A percentile compares a stretch with the other conserved stretches of the same genome.
phyloP scores from a whole-genome alignment of 1,140 invertebrate species.

The Brachionus plicatilis region DNA sequence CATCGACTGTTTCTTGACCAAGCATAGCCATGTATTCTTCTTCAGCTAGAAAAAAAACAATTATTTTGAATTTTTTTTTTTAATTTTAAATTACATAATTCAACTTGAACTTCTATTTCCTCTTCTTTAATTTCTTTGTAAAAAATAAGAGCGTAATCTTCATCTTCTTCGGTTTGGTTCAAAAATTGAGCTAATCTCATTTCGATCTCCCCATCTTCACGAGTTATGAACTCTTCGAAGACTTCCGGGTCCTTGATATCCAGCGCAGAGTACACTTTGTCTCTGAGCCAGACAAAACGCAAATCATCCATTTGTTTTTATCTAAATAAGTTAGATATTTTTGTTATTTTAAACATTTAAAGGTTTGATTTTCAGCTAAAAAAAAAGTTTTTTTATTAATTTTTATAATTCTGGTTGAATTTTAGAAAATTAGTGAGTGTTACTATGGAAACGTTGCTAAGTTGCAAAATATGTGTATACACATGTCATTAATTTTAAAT shows the following conservation, averaged over 20 bases:
- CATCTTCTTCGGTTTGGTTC: slow-evolving; percentile 55
- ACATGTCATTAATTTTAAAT: neutral
- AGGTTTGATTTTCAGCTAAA: neutral
- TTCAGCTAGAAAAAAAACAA: neutral
- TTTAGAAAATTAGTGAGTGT: neutral
- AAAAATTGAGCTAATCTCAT: slow-evolving; percentile 51
- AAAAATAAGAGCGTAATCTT: slow-evolving; percentile 52
- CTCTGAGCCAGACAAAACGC: slow-evolving; percentile 53
- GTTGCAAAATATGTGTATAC: neutral
- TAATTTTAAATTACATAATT: slow-evolving; percentile 44
- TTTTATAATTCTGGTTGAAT: neutral
- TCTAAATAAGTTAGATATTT: neutral
- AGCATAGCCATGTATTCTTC: slow-evolving; percentile 15
- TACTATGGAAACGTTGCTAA: slow-evolving; percentile 15
- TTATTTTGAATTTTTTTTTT: too few relatives aligned
- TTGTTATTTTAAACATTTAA: neutral
- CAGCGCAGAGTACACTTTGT: slow-evolving; percentile 49
- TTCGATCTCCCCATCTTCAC: slow-evolving; percentile 53
- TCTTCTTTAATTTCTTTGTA: slow-evolving; percentile 54
- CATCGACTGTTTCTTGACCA: neutral
- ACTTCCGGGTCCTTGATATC: slow-evolving; percentile 50
- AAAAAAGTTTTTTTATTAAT: neutral
- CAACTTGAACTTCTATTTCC: slow-evolving; percentile 55
- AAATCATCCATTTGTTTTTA: slow-evolving; percentile 53
- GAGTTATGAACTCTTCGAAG: slow-evolving; percentile 54